These are phyloP conservation scores for Chloromyia formosa DNA, from an alignment of 2,888 invertebrate species.

Conservation along the genomic window DNA sequence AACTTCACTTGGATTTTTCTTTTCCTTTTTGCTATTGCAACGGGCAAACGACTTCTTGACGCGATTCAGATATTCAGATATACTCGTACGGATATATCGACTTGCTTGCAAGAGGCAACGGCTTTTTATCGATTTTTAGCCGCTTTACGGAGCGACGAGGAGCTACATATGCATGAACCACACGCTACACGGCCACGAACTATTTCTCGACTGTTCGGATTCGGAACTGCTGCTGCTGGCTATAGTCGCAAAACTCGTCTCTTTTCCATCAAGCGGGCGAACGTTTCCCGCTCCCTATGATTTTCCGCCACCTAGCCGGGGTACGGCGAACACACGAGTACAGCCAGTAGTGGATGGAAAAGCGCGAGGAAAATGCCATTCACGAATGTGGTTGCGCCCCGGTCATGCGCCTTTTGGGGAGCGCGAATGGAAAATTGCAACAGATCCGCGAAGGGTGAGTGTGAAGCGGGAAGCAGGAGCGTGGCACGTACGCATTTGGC, in stretches of 20 bases:
- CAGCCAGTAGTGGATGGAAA: no score
- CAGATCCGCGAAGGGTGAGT: not conserved
- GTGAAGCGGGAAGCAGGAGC: no score
- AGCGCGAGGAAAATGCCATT: not conserved
- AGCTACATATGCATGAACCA: not conserved
- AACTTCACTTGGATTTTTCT: not conserved
- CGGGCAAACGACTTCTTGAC: not conserved
- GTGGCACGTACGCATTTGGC: not conserved
- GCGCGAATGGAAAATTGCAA: not conserved
- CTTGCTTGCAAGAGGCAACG: not conserved
- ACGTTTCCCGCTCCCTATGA: not conserved
- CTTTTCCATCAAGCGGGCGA: not conserved
- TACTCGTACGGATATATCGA: not conserved
- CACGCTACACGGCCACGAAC: not conserved
- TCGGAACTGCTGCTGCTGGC: no score
- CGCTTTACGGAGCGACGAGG: not conserved
- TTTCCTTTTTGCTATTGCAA: no score
- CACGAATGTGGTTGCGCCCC: not conserved
- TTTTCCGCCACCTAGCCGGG: not conserved
- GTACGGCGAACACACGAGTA: no score
- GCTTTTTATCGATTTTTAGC: constrained; percentile 7
- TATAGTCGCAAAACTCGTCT: not conserved
- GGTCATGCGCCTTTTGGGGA: not conserved
- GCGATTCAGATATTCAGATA: not conserved
- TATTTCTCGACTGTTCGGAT: not conserved